Conservation (phyloP, 2,113 vertebrate genomes). For the Hoplias malabaricus region DNA sequence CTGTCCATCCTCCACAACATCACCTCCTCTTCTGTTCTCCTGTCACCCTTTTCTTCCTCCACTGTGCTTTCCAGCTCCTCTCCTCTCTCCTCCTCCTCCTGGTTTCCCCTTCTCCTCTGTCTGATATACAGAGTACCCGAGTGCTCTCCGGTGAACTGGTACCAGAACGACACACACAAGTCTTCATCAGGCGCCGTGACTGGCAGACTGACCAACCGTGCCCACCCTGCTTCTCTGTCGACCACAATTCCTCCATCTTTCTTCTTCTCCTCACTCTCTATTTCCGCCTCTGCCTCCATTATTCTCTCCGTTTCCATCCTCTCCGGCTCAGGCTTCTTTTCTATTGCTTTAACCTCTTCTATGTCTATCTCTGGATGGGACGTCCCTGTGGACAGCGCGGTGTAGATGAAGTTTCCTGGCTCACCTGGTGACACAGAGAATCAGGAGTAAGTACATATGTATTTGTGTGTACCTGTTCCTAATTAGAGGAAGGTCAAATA, state of each 20-base stretch:
- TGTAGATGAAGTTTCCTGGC: constrained; percentile 90
- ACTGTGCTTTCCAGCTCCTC: not conserved
- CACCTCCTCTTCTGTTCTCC: constrained; percentile 45
- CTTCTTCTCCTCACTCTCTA: not conserved
- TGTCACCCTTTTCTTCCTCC: constrained; percentile 55
- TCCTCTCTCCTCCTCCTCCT: constrained; percentile 49
- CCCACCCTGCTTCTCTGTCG: constrained; percentile 60
- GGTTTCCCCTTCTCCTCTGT: constrained; percentile 73
- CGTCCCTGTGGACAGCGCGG: constrained; percentile 71
- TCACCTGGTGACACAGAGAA: constrained; percentile 70
- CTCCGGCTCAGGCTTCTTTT: not conserved
- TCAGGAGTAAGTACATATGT: not conserved
- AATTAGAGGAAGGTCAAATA: no score
- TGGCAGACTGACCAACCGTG: constrained; percentile 75
- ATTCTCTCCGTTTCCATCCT: not conserved
- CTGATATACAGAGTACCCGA: constrained; percentile 81
- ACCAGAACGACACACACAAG: constrained; percentile 97
- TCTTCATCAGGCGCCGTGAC: constrained; percentile 75
- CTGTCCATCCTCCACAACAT: constrained; percentile 80
- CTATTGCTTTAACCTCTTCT: not conserved
- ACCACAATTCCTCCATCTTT: constrained; percentile 49
- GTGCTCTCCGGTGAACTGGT: constrained; percentile 80
- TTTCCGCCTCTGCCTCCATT: not conserved
- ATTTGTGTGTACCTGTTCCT: no score
- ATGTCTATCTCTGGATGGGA: constrained; percentile 40